phyloP scores from a whole-genome alignment of 2,797 vertebrate species.

The Picus viridis region DNA sequence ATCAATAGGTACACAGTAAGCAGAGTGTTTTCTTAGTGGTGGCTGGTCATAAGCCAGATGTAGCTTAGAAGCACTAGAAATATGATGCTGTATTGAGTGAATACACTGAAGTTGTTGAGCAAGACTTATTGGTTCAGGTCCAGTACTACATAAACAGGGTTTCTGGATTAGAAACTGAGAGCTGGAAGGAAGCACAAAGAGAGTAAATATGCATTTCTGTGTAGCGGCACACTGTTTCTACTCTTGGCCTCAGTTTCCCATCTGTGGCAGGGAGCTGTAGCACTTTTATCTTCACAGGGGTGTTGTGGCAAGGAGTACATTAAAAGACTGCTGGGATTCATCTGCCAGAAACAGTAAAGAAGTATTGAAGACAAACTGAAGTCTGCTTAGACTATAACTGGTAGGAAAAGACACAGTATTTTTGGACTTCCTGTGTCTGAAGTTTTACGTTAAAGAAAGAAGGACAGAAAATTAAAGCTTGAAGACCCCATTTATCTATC shows the following conservation, averaged over 20 bases:
- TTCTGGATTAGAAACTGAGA: neutral
- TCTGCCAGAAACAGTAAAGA: slow-evolving; percentile 8
- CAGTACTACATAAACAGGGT: neutral
- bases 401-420: slow-evolving; percentile 16
- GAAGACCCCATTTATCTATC: neutral
- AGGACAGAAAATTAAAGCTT: neutral
- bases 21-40: neutral
- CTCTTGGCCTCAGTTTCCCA: slow-evolving; percentile 7
- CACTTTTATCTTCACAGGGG: neutral
- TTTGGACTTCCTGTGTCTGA: neutral
- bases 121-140: neutral
- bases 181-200: neutral
- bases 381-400: slow-evolving; percentile 26
- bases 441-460: neutral
- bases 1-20: neutral
- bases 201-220: neutral
- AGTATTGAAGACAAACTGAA: slow-evolving; percentile 13
- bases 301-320: slow-evolving; percentile 4
- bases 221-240: neutral
- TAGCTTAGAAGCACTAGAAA: neutral
- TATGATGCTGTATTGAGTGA: neutral
- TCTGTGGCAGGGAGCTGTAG: neutral
- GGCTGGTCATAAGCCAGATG: neutral
- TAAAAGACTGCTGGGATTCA: slow-evolving; percentile 31
- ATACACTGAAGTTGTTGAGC: neutral